Percentiles rank a stretch among this genome's conserved stretches.
phyloP scores from a whole-genome alignment of 2,113 vertebrate genomes.

The Myotis yumanensis region DNA sequence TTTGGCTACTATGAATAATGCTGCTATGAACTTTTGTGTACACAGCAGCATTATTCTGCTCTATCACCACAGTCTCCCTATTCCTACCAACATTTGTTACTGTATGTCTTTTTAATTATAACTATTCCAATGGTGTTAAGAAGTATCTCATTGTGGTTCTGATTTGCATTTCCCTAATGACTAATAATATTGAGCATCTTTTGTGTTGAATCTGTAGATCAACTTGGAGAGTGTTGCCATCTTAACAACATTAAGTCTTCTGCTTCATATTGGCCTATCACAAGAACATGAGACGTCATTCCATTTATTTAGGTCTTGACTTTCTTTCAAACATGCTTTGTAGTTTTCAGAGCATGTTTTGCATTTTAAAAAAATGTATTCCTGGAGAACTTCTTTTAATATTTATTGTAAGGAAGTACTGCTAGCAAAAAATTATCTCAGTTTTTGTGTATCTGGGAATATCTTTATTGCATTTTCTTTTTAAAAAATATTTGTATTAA shows the following conservation, averaged over 20 bases:
- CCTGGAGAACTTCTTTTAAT: not conserved
- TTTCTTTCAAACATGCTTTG: slow-evolving; percentile 20
- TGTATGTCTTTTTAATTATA: slow-evolving; percentile 34
- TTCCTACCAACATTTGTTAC: not conserved
- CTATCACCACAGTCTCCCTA: not conserved
- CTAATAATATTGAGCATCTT: not conserved
- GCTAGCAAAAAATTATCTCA: not conserved
- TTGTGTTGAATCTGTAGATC: not conserved
- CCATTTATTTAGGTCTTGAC: not conserved
- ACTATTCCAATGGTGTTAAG: not conserved
- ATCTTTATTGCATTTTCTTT: slow-evolving; percentile 32
- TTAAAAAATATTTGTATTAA: too few relatives aligned
- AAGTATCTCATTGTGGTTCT: not conserved
- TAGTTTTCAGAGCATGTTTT: slow-evolving; percentile 14
- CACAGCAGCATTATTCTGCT: not conserved
- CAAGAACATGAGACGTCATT: not conserved
- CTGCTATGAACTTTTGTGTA: not conserved
- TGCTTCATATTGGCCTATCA: not conserved
- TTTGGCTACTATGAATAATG: not conserved
- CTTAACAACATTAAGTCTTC: not conserved
- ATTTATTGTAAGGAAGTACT: not conserved
- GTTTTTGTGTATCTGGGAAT: not conserved
- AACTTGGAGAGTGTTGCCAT: not conserved
- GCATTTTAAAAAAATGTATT: slow-evolving; percentile 1
- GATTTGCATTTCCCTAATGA: not conserved